A percentile compares a stretch with the other conserved stretches of the same genome.
These are phyloP conservation scores for Tromatobia lineatoria DNA, from an alignment of 2,888 invertebrate species.

Conservation along the genomic window DNA sequence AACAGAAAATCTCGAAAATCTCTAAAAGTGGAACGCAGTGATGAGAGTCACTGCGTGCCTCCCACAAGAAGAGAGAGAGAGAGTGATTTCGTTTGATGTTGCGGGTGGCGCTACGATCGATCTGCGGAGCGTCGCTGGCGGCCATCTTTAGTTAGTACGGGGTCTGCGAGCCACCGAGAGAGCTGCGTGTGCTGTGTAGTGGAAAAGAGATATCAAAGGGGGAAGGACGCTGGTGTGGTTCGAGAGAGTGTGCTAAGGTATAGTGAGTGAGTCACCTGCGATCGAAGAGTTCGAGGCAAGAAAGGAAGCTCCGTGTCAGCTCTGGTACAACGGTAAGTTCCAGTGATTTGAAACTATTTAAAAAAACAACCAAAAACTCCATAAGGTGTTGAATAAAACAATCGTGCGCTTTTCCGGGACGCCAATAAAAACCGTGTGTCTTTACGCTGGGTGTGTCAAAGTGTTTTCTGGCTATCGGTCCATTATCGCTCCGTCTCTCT, in stretches of 20 bases:
- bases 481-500: conserved; percentile 40
- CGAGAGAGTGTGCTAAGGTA: conserved; percentile 47
- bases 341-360: not conserved
- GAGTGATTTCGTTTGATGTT: conserved; percentile 13
- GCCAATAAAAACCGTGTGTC: conserved; percentile 61
- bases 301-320: conserved; percentile 55
- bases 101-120: conserved; percentile 74
- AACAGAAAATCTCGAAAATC: too few species aligned
- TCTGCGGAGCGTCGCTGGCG: conserved; percentile 76
- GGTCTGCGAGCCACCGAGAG: conserved; percentile 53
- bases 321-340: conserved; percentile 69
- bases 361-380: not conserved
- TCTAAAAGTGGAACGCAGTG: not conserved
- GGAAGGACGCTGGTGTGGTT: conserved; percentile 72
- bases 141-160: conserved; percentile 80
- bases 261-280: conserved; percentile 67
- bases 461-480: conserved; percentile 64
- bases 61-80: not conserved
- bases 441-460: conserved; percentile 83
- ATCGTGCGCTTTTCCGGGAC: not conserved
- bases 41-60: conserved; percentile 61
- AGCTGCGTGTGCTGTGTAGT: conserved; percentile 64
- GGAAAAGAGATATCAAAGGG: conserved; percentile 71
- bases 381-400: not conserved
- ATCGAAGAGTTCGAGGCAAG: conserved; percentile 56